Evolutionary conservation across 2,113 vertebrate genomes (phyloP), one percentile per base, ranked within the genome.

Genomic region (Condylura cristata): DNA sequence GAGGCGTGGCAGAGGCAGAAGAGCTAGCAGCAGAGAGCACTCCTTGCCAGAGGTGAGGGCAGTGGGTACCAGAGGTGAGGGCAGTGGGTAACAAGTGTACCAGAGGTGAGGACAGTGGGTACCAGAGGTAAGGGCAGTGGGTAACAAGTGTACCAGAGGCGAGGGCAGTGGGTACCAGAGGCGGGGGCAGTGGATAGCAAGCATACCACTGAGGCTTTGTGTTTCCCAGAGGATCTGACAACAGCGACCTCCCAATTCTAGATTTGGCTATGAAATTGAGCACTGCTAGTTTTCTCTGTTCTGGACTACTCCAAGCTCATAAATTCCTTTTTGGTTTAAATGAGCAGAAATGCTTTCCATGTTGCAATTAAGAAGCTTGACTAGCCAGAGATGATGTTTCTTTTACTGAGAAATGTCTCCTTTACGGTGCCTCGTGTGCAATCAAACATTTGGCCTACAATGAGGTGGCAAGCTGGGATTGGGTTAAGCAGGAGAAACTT

Each of bases 321-420:
- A 79, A 56, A 20, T 74, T 58, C 72, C 79, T 91, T 93, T 24
- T 90, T 34, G 17, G 16, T n/a, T 95, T 60, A 83, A 87, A 71
- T 79, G 8, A 86, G 60, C 58, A 39, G 14, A 71, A n/a, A 13
- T 44, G n/a, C 51, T 79, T 86, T 89, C 58, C 44, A 46, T 8
- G 26, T 74, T 79, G 75, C 39, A 63, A 24, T 82, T 63, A 78
- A 91, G 74, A 93, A 89, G 37, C 6, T n/a, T 82, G 80, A 58
- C 13, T n/a, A 82, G 34, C 17, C 34, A 74, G 72, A 28, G 44
- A 72, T 78, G 46, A 63, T 44, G 37, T 66, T 60, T 63, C 71
- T 80, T 70, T 63, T 70, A 24, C 68, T 20, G 24, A 44, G 32
- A 81, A 71, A 65, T 61, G 26, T 32, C 63, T 92, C 63, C 41